A percentile compares a stretch with the other conserved stretches of the same genome.
phyloP scores from a whole-genome alignment of 2,888 invertebrate genomes.

The Theodoxus fluviatilis region DNA sequence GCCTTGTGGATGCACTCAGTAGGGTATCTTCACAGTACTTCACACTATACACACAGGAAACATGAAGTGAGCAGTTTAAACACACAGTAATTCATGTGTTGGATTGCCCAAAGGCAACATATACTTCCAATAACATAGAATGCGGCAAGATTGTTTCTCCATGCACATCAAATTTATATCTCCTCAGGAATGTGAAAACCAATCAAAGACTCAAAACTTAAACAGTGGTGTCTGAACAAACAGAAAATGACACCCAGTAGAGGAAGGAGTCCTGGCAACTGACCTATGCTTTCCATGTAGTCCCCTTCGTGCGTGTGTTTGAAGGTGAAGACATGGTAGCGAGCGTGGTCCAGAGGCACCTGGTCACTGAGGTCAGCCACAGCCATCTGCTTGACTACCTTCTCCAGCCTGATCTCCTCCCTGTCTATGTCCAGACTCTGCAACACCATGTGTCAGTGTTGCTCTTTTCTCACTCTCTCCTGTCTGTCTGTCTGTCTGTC shows the following conservation, averaged over 20 bases:
- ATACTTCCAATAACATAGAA: neutral
- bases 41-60: too few relatives aligned
- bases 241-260: neutral
- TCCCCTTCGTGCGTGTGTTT: conserved; percentile 94
- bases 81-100: too few relatives aligned
- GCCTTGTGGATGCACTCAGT: too few relatives aligned
- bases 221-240: neutral
- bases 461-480: too few relatives aligned
- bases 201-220: neutral
- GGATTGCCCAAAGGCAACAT: neutral
- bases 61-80: too few relatives aligned
- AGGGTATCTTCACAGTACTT: too few relatives aligned
- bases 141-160: neutral
- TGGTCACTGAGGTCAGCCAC: conserved; percentile 75
- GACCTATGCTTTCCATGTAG: conserved; percentile 83
- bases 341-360: conserved; percentile 83
- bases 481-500: too few relatives aligned
- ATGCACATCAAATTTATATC: neutral
- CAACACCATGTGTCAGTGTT: conserved; percentile 26
- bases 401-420: conserved; percentile 76
- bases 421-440: conserved; percentile 76
- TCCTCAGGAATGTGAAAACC: too few relatives aligned
- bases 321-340: conserved; percentile 91
- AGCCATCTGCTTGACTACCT: conserved; percentile 59
- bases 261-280: conserved; percentile 40